Percentiles rank a stretch among this genome's conserved stretches.
These are phyloP conservation scores for Zygogramma bicolorata DNA, from an alignment of 2,888 invertebrate species.

Conservation along the genomic window DNA sequence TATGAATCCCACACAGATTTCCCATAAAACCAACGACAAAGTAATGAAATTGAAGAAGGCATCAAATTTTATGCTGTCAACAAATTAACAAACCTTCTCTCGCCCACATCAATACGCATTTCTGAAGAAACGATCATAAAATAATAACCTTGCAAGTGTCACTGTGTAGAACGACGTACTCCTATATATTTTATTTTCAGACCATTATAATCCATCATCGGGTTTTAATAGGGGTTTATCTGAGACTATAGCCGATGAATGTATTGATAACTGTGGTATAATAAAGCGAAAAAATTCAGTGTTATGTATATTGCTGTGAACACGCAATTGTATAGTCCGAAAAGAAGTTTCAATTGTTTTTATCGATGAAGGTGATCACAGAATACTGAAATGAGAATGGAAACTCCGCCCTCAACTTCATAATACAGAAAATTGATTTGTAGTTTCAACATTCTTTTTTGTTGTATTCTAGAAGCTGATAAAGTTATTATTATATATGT, in stretches of 20 bases:
- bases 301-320: conserved; percentile 13
- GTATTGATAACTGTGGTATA: conserved; percentile 39
- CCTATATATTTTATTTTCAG: conserved; percentile 34
- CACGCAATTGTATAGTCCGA: conserved; percentile 20
- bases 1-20: not conserved
- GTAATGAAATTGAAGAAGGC: not conserved
- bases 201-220: conserved; percentile 47
- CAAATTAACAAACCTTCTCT: not conserved
- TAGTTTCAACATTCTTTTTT: no score
- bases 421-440: no score
- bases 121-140: conserved; percentile 20
- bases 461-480: no score
- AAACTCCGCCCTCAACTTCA: no score
- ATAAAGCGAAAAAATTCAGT: conserved; percentile 32
- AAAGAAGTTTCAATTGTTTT: not conserved
- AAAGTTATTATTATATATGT: no score
- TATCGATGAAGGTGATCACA: no score
- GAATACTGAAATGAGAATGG: no score
- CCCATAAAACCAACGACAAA: not conserved
- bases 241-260: conserved; percentile 41
- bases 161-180: not conserved
- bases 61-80: not conserved
- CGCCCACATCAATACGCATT: conserved; percentile 10
- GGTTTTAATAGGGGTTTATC: conserved; percentile 45
- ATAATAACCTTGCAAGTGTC: conserved; percentile 6